A percentile compares a stretch with the other conserved stretches of the same genome.
Evolutionary conservation across 2,888 invertebrate species (phyloP).

Genomic region (Amblyjoppa fuscipennis): DNA sequence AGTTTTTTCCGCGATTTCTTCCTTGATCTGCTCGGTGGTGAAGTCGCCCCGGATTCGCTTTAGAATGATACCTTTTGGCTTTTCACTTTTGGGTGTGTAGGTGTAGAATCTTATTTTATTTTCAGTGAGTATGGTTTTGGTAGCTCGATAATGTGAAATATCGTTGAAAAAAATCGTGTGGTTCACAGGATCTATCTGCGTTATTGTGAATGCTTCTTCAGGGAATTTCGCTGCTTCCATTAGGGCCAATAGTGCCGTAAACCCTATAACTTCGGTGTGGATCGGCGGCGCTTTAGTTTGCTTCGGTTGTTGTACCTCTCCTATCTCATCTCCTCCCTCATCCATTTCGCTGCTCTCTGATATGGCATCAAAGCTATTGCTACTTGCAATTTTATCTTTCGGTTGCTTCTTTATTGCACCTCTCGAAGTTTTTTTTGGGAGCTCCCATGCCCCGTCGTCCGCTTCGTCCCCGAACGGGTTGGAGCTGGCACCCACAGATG

Average conservation of each 20-base stretch:
- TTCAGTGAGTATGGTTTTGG: not conserved
- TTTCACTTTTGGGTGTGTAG: not conserved
- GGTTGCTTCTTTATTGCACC: not conserved
- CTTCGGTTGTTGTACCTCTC: not conserved
- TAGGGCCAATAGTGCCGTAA: not conserved
- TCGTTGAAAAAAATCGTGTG: not conserved
- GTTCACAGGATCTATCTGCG: not conserved
- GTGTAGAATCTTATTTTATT: not conserved
- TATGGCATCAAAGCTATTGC: not conserved
- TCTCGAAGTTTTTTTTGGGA: not conserved
- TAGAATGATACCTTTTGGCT: not conserved
- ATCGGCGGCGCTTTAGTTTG: not conserved
- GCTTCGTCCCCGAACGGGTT: not conserved
- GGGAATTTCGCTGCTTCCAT: not conserved
- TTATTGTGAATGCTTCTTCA: not conserved
- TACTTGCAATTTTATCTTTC: not conserved
- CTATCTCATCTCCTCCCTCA: not conserved
- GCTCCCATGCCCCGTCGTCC: not conserved
- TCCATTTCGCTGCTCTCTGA: not conserved
- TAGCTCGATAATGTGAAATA: not conserved
- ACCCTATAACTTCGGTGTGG: not conserved
- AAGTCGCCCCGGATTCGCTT: not conserved
- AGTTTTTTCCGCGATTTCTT: not conserved
- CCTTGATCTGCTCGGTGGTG: not conserved
- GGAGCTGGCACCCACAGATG: not conserved